Conservation (phyloP, 2,797 vertebrate genomes). For the Syncerus caffer region DNA sequence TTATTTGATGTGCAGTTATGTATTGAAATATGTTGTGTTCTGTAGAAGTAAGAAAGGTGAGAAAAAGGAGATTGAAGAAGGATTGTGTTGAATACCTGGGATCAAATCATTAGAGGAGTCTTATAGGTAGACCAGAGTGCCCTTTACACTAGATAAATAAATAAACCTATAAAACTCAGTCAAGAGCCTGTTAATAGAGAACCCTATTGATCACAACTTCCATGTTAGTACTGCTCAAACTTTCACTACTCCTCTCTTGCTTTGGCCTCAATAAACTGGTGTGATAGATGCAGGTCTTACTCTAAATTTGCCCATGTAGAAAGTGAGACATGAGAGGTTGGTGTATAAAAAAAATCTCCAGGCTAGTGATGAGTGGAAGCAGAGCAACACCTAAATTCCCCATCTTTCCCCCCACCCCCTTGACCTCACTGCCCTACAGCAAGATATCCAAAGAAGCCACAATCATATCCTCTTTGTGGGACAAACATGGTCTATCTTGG, state of each 20-base stretch:
- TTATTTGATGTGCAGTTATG: not conserved
- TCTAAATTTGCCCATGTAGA: not conserved
- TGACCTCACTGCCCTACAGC: not conserved
- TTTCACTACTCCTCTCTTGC: not conserved
- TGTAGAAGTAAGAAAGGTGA: not conserved
- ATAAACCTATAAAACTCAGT: not conserved
- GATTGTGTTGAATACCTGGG: not conserved
- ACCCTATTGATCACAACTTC: not conserved
- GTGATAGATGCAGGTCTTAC: not conserved
- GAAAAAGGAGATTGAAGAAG: not conserved
- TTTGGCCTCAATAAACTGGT: not conserved
- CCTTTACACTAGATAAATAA: not conserved
- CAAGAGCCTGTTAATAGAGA: not conserved
- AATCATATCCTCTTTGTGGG: not conserved
- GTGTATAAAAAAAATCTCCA: not conserved
- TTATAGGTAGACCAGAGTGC: not conserved
- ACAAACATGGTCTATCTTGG: conserved; percentile 46
- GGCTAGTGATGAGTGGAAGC: not conserved
- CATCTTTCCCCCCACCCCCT: not conserved
- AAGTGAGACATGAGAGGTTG: not conserved
- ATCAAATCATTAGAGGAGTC: not conserved
- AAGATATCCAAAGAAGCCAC: not conserved
- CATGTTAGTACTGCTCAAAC: not conserved
- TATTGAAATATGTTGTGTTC: not conserved
- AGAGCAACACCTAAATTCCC: not conserved